These are phyloP conservation scores for Tenthredo distinguenda DNA, from an alignment of 2,888 invertebrate genomes.

Conservation along the genomic window DNA sequence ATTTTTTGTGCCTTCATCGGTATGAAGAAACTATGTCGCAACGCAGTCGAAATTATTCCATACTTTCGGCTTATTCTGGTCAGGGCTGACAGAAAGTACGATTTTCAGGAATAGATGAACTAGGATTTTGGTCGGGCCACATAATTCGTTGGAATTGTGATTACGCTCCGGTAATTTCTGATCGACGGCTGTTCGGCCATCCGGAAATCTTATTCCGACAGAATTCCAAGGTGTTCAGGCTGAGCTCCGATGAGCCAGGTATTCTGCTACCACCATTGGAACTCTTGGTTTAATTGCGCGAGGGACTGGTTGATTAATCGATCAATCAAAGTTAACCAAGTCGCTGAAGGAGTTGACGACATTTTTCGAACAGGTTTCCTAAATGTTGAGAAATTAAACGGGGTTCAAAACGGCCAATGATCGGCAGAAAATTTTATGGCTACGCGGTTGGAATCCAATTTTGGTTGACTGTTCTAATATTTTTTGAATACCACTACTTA, in stretches of 20 bases:
- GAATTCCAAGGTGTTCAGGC: background rate
- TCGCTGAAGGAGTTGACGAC: background rate
- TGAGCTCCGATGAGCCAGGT: background rate
- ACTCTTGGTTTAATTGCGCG: background rate
- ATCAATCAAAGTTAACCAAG: constrained; percentile 1
- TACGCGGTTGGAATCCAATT: background rate
- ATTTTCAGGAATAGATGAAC: background rate
- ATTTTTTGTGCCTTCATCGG: background rate
- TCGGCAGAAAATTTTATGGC: background rate
- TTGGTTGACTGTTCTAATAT: background rate
- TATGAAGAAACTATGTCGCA: background rate
- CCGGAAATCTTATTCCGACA: constrained; percentile 16
- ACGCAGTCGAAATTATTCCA: background rate
- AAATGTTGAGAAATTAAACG: background rate
- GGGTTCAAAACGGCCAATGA: background rate
- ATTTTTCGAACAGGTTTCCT: background rate
- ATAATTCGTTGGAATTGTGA: constrained; percentile 14
- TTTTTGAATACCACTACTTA: background rate
- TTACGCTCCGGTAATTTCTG: constrained; percentile 19
- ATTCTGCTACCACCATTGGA: background rate
- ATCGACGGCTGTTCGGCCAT: constrained; percentile 13
- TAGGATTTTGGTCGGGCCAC: background rate
- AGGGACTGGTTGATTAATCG: constrained; percentile 7
- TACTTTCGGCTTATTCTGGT: background rate
- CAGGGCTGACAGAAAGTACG: background rate